phyloP scores from a whole-genome alignment of 2,113 vertebrate genomes.

The Mystacornis crossleyi region DNA sequence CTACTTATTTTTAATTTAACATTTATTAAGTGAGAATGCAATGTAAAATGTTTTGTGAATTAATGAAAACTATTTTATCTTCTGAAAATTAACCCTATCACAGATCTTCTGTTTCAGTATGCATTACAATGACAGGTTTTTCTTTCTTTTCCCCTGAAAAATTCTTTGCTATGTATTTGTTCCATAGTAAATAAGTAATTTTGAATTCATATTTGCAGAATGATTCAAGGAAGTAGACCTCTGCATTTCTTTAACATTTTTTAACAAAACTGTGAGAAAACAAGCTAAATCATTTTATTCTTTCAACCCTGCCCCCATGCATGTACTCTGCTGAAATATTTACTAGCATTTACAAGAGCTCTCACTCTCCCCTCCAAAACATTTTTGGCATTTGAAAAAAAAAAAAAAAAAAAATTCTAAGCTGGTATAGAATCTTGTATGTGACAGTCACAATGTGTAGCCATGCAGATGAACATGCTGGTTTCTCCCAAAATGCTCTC shows the following conservation, averaged over 20 bases:
- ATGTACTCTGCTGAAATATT: background rate
- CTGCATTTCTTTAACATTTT: background rate
- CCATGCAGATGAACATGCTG: background rate
- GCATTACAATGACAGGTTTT: background rate
- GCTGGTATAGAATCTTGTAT: background rate
- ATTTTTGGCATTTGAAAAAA: background rate
- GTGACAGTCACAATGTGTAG: background rate
- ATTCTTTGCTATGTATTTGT: background rate
- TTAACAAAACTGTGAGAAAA: background rate
- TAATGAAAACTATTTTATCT: background rate
- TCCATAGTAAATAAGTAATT: background rate
- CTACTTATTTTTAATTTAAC: background rate
- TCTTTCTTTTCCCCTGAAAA: background rate
- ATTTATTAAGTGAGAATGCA: background rate
- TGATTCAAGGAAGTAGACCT: background rate
- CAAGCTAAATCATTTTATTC: background rate
- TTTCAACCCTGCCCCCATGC: background rate
- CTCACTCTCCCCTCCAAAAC: background rate
- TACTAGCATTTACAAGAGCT: background rate
- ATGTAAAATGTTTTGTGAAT: background rate
- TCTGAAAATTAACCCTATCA: background rate
- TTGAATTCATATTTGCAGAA: background rate
- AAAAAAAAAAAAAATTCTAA: background rate
- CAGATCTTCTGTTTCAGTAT: background rate
- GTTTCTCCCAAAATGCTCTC: background rate